phyloP scores from a whole-genome alignment of 1,140 invertebrate species.

The Macrocentrus cingulum region DNA sequence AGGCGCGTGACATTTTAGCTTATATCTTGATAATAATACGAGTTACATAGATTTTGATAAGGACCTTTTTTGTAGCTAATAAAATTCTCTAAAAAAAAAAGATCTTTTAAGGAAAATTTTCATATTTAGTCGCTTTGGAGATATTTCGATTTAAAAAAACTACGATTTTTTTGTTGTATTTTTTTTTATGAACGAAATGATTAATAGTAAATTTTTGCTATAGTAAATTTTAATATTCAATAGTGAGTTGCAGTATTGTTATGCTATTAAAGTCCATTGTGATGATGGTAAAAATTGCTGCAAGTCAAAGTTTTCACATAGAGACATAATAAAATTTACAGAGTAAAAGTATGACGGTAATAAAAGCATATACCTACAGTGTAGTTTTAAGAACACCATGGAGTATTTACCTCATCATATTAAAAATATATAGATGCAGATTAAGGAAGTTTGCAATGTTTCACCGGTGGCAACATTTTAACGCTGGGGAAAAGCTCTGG shows the following conservation, averaged over 20 bases:
- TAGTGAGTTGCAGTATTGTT: background rate
- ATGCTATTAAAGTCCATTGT: background rate
- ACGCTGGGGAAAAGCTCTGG: background rate
- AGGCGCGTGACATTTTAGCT: no score
- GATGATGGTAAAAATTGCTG: background rate
- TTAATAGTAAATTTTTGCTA: no score
- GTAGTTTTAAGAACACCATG: conserved; percentile 10
- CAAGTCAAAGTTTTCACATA: conserved; percentile 7
- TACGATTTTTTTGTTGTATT: no score
- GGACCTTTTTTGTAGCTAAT: no score
- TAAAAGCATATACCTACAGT: background rate
- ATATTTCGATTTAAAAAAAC: no score
- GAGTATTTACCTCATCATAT: conserved; percentile 1
- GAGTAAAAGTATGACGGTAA: background rate
- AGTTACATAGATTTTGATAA: no score
- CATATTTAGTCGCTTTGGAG: no score
- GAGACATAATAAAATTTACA: conserved; percentile 1
- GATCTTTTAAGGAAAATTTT: no score
- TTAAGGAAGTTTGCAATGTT: conserved; percentile 27
- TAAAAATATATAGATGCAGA: conserved; percentile 21
- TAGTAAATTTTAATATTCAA: no score
- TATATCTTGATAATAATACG: no score
- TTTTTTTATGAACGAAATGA: no score
- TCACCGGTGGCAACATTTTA: conserved; percentile 3
- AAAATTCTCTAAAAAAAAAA: no score